Percentiles rank a stretch among this genome's conserved stretches.
Conservation (phyloP, 2,797 vertebrate species). For the Notamacropus eugenii region DNA sequence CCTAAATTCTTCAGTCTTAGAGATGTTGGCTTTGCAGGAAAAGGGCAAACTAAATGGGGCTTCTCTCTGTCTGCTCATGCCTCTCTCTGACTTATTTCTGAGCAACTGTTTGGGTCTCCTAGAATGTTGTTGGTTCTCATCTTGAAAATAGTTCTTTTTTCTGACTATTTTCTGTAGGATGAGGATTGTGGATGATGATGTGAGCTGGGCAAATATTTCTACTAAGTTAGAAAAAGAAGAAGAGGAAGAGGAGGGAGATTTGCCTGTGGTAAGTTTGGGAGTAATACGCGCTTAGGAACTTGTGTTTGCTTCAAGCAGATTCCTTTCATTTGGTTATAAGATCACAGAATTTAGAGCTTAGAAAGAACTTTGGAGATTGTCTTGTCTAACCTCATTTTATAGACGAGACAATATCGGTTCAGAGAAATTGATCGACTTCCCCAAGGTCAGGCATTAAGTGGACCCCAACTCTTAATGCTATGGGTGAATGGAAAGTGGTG, state of each 20-base stretch:
- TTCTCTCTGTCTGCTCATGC: neutral
- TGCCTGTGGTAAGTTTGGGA: conserved; percentile 77
- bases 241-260: conserved; percentile 91
- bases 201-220: conserved; percentile 90
- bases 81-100: neutral
- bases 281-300: conserved; percentile 44
- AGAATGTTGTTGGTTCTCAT: conserved; percentile 11
- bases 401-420: neutral
- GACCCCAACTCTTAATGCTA: neutral
- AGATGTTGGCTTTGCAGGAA: neutral
- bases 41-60: neutral
- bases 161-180: conserved; percentile 84
- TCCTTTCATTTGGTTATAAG: neutral
- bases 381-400: neutral
- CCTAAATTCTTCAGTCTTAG: neutral
- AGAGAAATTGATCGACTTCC: neutral
- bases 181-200: conserved; percentile 94
- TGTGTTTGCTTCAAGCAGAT: neutral
- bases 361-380: neutral
- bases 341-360: neutral
- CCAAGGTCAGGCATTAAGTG: neutral
- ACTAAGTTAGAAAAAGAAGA: conserved; percentile 83
- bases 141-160: conserved; percentile 36
- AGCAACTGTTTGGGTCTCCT: neutral
- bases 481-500: neutral